A percentile compares a stretch with the other conserved stretches of the same genome.
phyloP scores from a whole-genome alignment of 2,888 invertebrate genomes.

The Hermaeophaga mercurialis region DNA sequence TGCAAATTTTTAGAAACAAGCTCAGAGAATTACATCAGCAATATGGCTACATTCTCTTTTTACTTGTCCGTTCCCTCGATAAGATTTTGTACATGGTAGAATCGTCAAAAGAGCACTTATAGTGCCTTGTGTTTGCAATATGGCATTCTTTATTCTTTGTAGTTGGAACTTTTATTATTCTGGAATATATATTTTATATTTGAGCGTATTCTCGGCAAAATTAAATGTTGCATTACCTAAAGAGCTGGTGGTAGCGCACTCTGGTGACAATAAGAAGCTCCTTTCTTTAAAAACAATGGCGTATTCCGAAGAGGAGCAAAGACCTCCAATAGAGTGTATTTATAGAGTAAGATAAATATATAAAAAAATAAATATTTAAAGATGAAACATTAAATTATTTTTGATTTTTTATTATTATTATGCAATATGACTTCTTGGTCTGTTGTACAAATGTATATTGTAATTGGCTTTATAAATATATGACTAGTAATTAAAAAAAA shows the following conservation, averaged over 20 bases:
- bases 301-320: too few species aligned
- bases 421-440: too few species aligned
- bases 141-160: slow-evolving; percentile 23
- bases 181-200: slow-evolving; percentile 25
- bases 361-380: too few species aligned
- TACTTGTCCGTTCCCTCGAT: slow-evolving; percentile 16
- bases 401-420: too few species aligned
- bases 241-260: background rate
- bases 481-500: too few species aligned
- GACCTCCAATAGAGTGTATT: too few species aligned
- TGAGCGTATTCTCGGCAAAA: slow-evolving; percentile 16
- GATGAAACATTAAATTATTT: too few species aligned
- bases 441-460: too few species aligned
- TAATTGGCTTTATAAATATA: too few species aligned
- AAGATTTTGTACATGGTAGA: slow-evolving; percentile 21
- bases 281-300: background rate
- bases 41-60: slow-evolving; percentile 15
- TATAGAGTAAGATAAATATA: too few species aligned
- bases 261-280: background rate
- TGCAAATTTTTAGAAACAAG: slow-evolving; percentile 18
- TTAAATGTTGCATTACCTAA: slow-evolving; percentile 15
- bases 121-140: slow-evolving; percentile 29
- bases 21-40: slow-evolving; percentile 13
- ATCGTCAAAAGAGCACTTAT: slow-evolving; percentile 28
- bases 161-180: slow-evolving; percentile 26